Base-by-base conservation (phyloP, 2,797 vertebrate genomes). In the Phataginus tetradactyla region DNA sequence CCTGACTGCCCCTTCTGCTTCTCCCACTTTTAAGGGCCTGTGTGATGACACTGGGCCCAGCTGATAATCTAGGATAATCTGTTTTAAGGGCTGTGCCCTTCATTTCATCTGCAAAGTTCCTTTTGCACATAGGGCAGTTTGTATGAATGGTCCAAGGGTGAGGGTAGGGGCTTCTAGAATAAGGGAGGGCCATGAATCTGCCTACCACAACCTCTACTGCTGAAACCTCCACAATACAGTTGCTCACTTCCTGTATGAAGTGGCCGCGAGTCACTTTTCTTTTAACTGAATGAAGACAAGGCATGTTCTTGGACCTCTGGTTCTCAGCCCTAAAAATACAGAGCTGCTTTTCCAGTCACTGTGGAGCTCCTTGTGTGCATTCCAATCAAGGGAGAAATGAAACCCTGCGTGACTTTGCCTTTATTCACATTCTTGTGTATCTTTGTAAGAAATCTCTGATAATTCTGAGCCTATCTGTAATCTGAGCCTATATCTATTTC, bases 271-370 rank as follows among this genome's bases (percentile, higher is more conserved):
- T 25, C 4, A 42, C 21, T 4, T 71, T 80, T 37, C 32, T 75
- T 49, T 68, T 37, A 55, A 21, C 13, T 39, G n/a, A 64, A 59
- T 18, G 7, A 21, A 86, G 21, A 55, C 21, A 59, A 63, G 68
- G 7, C 14, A 32, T 0, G 2, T 10, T n/a, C 57, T 53, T 59
- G 34, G 42, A 79, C 3, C 3, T 45, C 17, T 4, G 37, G 14
- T 23, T 37, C 3, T 49, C 27, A 2, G 13, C n/a, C 17, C 49
- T 27, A 29, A 45, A 79, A 79, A 42, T 20, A n/a, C n/a, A 77
- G 39, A 42, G 49, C 2, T 57, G 1, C 29, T 27, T 91, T 53
- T 68, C 57, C 23, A 21, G 27, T 77, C 14, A 20, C 32, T 42
- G 1, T 12, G 55, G 51, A 83, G 42, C 2, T 51, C 4, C 4